These are phyloP conservation scores for Sarcophaga caerulescens DNA, from an alignment of 2,888 invertebrate species.

Conservation along the genomic window DNA sequence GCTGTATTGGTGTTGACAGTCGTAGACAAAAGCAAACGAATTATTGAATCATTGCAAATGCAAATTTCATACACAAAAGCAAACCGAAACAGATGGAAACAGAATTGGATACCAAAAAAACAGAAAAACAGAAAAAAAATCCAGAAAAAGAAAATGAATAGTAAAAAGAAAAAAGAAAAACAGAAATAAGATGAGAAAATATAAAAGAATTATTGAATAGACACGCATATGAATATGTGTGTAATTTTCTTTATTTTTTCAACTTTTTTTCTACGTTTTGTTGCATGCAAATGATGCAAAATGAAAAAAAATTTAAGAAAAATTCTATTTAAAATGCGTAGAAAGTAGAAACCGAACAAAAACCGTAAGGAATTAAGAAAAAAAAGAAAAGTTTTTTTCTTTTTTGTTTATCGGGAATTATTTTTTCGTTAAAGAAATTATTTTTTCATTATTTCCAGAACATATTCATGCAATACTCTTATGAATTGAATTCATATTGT, in stretches of 20 bases:
- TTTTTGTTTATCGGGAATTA: too few relatives aligned
- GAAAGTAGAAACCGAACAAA: too few relatives aligned
- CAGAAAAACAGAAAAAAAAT: not conserved
- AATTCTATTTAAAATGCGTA: too few relatives aligned
- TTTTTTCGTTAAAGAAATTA: too few relatives aligned
- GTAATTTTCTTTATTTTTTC: not conserved
- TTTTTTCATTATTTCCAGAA: too few relatives aligned
- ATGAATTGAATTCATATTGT: too few relatives aligned
- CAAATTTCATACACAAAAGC: conserved; percentile 33
- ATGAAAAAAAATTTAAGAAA: too few relatives aligned
- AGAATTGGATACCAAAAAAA: not conserved
- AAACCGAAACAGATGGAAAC: conserved; percentile 21
- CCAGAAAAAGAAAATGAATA: not conserved
- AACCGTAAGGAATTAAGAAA: too few relatives aligned
- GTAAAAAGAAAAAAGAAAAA: not conserved
- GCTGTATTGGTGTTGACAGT: conserved; percentile 61
- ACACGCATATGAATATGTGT: not conserved
- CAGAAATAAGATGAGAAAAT: not conserved
- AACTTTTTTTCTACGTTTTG: too few relatives aligned
- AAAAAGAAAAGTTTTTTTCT: too few relatives aligned
- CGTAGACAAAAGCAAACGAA: conserved; percentile 57
- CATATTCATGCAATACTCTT: too few relatives aligned
- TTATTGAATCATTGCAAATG: conserved; percentile 52
- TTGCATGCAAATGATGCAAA: not conserved
- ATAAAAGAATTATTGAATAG: not conserved